A percentile compares a stretch with the other conserved stretches of the same genome.
These are phyloP conservation scores for Tiliqua scincoides DNA, from an alignment of 2,113 vertebrate species.

Conservation along the genomic window DNA sequence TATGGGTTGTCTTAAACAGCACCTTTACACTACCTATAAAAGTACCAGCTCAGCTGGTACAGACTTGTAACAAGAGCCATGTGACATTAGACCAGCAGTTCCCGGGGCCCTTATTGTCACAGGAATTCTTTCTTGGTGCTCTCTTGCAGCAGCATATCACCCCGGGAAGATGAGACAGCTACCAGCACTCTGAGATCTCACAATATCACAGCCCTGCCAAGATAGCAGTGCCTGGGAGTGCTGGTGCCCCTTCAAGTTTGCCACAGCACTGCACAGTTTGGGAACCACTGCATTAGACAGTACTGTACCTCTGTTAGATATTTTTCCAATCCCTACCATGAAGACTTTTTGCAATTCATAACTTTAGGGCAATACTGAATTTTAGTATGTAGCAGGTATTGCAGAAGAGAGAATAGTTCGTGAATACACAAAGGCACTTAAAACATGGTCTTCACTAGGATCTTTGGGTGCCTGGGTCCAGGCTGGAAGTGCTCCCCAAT, in stretches of 20 bases:
- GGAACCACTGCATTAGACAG: too few relatives aligned
- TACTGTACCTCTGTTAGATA: background rate
- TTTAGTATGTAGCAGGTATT: background rate
- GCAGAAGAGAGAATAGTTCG: background rate
- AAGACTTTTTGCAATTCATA: background rate
- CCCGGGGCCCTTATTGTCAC: too few relatives aligned
- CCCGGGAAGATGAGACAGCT: too few relatives aligned
- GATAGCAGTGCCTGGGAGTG: too few relatives aligned
- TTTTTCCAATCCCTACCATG: background rate
- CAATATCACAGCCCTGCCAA: too few relatives aligned
- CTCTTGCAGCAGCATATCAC: too few relatives aligned
- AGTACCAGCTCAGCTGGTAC: background rate
- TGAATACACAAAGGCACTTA: background rate
- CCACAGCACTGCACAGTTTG: too few relatives aligned
- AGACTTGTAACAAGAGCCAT: background rate
- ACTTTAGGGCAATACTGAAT: background rate
- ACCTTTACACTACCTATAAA: background rate
- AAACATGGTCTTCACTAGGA: background rate
- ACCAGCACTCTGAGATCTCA: too few relatives aligned
- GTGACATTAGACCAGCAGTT: too few relatives aligned
- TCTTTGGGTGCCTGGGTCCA: background rate
- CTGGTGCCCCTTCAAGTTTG: too few relatives aligned
- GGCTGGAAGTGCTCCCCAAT: background rate
- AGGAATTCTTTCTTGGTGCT: too few relatives aligned
- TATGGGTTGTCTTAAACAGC: background rate